Conservation (phyloP, 1,140 invertebrate genomes). For the Dysdera silvatica region DNA sequence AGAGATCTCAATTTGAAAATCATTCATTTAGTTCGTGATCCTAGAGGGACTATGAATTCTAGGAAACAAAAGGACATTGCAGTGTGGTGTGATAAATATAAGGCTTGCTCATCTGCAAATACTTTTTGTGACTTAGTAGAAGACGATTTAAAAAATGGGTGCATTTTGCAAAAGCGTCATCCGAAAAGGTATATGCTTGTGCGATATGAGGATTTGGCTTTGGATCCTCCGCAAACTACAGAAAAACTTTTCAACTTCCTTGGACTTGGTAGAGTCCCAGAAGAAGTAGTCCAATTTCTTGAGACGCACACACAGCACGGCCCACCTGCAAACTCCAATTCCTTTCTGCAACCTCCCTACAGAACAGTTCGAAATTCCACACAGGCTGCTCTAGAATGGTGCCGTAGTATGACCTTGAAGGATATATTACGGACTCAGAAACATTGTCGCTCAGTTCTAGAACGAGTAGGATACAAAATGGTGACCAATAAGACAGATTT, state of each 20-base stretch:
- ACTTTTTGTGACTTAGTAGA: conserved; percentile 16
- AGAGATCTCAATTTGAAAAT: conserved; percentile 29
- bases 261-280: conserved; percentile 17
- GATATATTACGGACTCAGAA: conserved; percentile 24
- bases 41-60: conserved; percentile 33
- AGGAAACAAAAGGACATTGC: conserved; percentile 27
- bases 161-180: conserved; percentile 16
- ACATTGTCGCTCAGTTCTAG: conserved; percentile 22
- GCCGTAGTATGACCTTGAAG: conserved; percentile 9
- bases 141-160: conserved; percentile 14
- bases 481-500: conserved; percentile 17
- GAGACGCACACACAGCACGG: conserved; percentile 26
- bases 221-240: conserved; percentile 22
- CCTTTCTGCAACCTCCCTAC: conserved; percentile 26
- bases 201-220: conserved; percentile 31
- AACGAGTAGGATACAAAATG: conserved; percentile 27
- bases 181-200: conserved; percentile 14
- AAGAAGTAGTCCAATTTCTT: conserved; percentile 19
- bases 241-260: conserved; percentile 28
- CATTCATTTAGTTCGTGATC: conserved; percentile 32
- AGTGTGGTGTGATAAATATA: conserved; percentile 25
- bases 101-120: conserved; percentile 19
- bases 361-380: conserved; percentile 31
- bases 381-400: conserved; percentile 27
- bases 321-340: conserved; percentile 7